Base-by-base conservation (phyloP, 2,888 invertebrate genomes). In the Prosopocoilus inquinatus region DNA sequence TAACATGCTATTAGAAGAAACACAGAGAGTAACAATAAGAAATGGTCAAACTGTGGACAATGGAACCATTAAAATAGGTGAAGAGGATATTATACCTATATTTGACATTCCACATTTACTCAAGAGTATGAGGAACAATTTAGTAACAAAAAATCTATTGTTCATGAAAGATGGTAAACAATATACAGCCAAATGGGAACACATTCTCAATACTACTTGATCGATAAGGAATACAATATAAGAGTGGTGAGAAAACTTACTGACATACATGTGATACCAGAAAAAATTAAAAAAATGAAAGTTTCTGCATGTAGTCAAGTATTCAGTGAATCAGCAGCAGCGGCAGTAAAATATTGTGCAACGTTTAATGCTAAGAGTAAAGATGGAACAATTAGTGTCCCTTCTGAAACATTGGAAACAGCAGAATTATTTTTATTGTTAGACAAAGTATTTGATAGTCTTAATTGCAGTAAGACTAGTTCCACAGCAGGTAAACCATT, bases 221-320 rank as follows among this genome's bases (percentile, higher is more conserved):
- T 63, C 32, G 60, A 62, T 54, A 38, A 47, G 16, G 13, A 28
- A 3, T 52, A 58, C 11, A 60, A 60, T 15, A 53, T 32, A 12
- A n/a, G 49, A 20, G 34, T 62, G 9, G 53, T 52, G 44, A 16
- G 47, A 9, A 59, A 59, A 38, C 33, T 64, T 7, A 62, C 60
- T 13, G 59, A 63, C 34, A 7, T 5, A 7, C 63, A 63, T 49
- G 39, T 62, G n/a, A n/a, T 60, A 13, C 44, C 43, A 32, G 48
- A 51, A 4, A 58, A 60, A 33, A 57, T 62, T 8, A 62, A 62
- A 28, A 64, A 64, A 58, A 64, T 65, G 58, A 64, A 63, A 38
- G 60, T 65, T 2, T 53, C 59, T 2, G n/a, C 16, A 8, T 55
- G 55, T 15, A 54, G 54, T 9, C 65, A 64, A 46, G 63, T 64